Evolutionary conservation across 1,140 invertebrate genomes (phyloP).

Genomic region (Atta cephalotes): DNA sequence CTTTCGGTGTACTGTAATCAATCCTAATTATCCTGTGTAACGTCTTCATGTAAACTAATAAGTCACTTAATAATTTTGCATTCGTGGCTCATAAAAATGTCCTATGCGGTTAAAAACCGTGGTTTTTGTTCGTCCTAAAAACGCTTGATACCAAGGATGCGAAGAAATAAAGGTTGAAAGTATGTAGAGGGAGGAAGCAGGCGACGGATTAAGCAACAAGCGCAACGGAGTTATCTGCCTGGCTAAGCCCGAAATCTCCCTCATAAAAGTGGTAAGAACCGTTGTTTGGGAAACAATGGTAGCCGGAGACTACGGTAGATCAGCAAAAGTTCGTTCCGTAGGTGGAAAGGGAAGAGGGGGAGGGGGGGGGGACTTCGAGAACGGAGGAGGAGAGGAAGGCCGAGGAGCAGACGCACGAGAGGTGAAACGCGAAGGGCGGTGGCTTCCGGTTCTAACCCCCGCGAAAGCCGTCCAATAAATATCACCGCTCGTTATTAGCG

Average conservation of each 20-base stretch:
- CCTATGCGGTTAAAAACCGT: conserved; percentile 3
- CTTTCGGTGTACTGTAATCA: neutral
- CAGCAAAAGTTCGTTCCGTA: conserved; percentile 68
- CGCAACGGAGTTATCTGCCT: conserved; percentile 78
- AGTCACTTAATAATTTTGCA: neutral
- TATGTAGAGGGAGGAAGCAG: conserved; percentile 7
- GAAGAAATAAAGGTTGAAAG: conserved; percentile 62
- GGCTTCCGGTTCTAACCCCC: conserved; percentile 68
- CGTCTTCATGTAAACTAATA: neutral
- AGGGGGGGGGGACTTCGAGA: neutral
- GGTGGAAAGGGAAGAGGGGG: conserved; percentile 24
- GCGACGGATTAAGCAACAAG: conserved; percentile 74
- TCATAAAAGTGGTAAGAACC: conserved; percentile 83
- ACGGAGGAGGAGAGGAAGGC: neutral
- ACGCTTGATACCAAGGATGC: conserved; percentile 63
- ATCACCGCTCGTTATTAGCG: conserved; percentile 84
- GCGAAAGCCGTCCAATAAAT: conserved; percentile 83
- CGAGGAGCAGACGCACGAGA: conserved; percentile 14
- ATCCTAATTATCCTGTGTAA: conserved; percentile 6
- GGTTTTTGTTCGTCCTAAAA: conserved; percentile 59
- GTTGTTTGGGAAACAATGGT: conserved; percentile 82
- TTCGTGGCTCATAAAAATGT: conserved; percentile 18
- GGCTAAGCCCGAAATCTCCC: conserved; percentile 80
- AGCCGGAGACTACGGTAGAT: conserved; percentile 59
- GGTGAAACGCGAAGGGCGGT: conserved; percentile 29